A percentile compares a stretch with the other conserved stretches of the same genome.
Conservation (phyloP, 2,888 invertebrate genomes). For the Tillus elongatus region DNA sequence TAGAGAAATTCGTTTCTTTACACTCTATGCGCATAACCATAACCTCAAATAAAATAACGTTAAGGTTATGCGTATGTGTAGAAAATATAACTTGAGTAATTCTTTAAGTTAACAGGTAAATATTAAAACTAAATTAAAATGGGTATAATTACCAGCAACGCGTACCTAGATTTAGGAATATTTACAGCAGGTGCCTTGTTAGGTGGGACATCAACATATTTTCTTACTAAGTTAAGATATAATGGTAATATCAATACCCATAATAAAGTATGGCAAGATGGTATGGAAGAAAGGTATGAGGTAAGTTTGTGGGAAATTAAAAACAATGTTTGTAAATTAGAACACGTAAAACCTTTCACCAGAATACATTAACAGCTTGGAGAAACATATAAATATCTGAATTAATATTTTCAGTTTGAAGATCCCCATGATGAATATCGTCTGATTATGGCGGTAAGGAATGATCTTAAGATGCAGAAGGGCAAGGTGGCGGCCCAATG, state of each 20-base stretch:
- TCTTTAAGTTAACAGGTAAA: no score
- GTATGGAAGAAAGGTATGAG: slow-evolving; percentile 36
- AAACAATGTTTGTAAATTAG: no score
- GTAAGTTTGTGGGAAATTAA: slow-evolving; percentile 25
- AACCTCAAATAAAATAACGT: no score
- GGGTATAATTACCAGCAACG: slow-evolving; percentile 31
- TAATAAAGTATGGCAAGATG: slow-evolving; percentile 26
- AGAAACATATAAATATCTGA: no score
- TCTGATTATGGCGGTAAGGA: slow-evolving; percentile 77
- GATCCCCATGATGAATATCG: slow-evolving; percentile 55
- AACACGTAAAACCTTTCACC: no score
- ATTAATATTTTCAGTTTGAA: slow-evolving; percentile 26
- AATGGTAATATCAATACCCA: slow-evolving; percentile 18
- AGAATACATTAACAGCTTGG: no score
- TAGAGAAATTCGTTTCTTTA: no score
- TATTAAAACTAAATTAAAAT: slow-evolving; percentile 21
- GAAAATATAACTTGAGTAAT: no score
- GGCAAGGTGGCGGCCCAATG: slow-evolving; percentile 92
- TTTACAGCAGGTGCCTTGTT: slow-evolving; percentile 34
- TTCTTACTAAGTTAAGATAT: slow-evolving; percentile 27
- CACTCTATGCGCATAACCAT: no score
- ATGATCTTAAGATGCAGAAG: slow-evolving; percentile 89
- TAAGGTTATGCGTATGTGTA: no score
- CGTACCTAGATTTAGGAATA: slow-evolving; percentile 28
- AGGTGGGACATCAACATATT: slow-evolving; percentile 32